Percentiles rank a stretch among this genome's conserved stretches.
Evolutionary conservation across 2,888 invertebrate species (phyloP).

Genomic region (Halocaridina rubra): DNA sequence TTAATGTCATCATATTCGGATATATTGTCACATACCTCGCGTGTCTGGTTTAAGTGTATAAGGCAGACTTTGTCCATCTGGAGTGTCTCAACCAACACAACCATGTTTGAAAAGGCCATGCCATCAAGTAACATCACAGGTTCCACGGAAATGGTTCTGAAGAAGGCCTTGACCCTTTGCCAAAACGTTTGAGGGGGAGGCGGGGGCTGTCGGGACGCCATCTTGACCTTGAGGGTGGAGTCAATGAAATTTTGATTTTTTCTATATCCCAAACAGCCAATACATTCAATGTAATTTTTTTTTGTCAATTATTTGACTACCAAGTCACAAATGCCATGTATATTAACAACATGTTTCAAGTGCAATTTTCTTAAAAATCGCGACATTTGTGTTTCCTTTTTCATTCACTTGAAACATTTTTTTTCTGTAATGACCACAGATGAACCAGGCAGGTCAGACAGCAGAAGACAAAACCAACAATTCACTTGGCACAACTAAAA

Average conservation of each 20-base stretch:
- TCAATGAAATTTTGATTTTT: background rate
- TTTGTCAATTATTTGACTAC: background rate
- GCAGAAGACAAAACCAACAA: no score
- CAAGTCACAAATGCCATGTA: background rate
- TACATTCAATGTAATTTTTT: background rate
- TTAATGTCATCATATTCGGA: slow-evolving; percentile 28
- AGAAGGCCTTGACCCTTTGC: slow-evolving; percentile 15
- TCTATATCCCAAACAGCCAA: background rate
- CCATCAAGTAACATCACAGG: slow-evolving; percentile 62
- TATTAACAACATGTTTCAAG: background rate
- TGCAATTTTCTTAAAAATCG: no score
- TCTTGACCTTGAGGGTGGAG: background rate
- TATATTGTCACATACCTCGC: slow-evolving; percentile 53
- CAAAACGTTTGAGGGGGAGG: slow-evolving; percentile 5
- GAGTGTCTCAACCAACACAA: slow-evolving; percentile 60
- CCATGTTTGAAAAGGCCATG: slow-evolving; percentile 61
- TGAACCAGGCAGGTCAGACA: no score
- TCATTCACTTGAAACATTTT: no score
- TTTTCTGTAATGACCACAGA: no score
- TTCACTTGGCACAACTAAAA: no score
- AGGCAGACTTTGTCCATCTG: slow-evolving; percentile 62
- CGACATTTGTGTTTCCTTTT: no score
- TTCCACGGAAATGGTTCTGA: slow-evolving; percentile 55
- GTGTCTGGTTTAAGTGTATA: slow-evolving; percentile 50
- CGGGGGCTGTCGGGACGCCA: background rate